Conservation (phyloP, 2,797 vertebrate genomes). For the Chiloscyllium punctatum region DNA sequence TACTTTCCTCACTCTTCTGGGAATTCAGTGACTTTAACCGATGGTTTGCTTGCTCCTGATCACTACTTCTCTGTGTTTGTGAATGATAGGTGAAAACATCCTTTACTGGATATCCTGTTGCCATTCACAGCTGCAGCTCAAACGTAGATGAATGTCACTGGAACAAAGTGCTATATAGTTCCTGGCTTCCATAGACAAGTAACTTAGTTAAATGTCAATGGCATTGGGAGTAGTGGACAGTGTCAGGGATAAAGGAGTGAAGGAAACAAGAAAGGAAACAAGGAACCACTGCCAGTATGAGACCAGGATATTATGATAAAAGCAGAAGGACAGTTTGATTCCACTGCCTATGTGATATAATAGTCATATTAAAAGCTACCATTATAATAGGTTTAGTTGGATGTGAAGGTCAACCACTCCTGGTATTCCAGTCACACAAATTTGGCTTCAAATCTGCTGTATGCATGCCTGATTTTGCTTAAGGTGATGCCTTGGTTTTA, state of each 20-base stretch:
- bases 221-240: background rate
- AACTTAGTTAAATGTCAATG: background rate
- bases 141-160: background rate
- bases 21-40: background rate
- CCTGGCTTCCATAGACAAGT: background rate
- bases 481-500: background rate
- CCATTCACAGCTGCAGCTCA: background rate
- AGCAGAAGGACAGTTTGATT: background rate
- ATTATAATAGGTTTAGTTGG: background rate
- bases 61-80: background rate
- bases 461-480: background rate
- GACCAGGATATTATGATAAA: background rate
- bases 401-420: background rate
- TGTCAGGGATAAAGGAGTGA: background rate
- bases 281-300: background rate
- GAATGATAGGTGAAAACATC: background rate
- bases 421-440: background rate
- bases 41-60: background rate
- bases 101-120: background rate
- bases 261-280: background rate
- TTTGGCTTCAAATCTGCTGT: background rate
- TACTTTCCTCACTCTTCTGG: background rate
- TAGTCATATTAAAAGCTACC: background rate
- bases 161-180: background rate
- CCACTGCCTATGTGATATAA: background rate